A percentile compares a stretch with the other conserved stretches of the same genome.
Conservation (phyloP, 2,888 invertebrate genomes). For the Liodrosophila aerea region DNA sequence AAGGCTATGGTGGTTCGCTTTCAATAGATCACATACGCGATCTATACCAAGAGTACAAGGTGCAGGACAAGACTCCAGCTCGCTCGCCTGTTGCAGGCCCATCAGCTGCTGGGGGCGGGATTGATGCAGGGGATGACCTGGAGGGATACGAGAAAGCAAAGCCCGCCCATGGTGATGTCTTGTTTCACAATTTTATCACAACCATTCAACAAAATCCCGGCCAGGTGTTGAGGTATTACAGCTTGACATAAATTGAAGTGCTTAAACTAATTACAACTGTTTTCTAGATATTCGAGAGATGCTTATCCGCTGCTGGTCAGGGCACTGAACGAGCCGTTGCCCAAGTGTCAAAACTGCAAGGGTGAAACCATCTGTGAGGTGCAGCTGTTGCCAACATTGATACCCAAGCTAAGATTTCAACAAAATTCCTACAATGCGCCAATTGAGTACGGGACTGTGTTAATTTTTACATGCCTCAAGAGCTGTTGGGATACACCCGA, state of each 20-base stretch:
- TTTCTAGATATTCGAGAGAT: constrained; percentile 89
- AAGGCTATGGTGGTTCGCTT: constrained; percentile 75
- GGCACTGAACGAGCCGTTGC: constrained; percentile 84
- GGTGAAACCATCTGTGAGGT: constrained; percentile 90
- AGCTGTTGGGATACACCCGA: constrained; percentile 92
- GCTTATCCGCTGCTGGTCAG: constrained; percentile 87
- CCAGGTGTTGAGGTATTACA: constrained; percentile 89
- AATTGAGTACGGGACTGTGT: constrained; percentile 93
- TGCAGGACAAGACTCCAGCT: constrained; percentile 81
- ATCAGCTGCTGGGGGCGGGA: constrained; percentile 41
- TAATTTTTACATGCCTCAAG: constrained; percentile 91
- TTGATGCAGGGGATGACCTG: constrained; percentile 75
- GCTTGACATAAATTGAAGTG: no score
- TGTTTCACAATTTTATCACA: constrained; percentile 91
- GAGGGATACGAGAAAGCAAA: constrained; percentile 91
- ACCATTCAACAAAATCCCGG: constrained; percentile 89
- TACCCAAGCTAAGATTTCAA: constrained; percentile 86
- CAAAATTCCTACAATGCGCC: constrained; percentile 84
- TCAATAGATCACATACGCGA: constrained; percentile 85
- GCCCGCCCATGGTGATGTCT: constrained; percentile 91
- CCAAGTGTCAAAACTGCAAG: constrained; percentile 87
- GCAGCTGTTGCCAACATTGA: constrained; percentile 91
- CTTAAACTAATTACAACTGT: no score
- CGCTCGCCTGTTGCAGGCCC: constrained; percentile 69
- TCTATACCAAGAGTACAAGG: constrained; percentile 85